Conservation (phyloP, 2,888 invertebrate genomes). For the Anorthoa munda region DNA sequence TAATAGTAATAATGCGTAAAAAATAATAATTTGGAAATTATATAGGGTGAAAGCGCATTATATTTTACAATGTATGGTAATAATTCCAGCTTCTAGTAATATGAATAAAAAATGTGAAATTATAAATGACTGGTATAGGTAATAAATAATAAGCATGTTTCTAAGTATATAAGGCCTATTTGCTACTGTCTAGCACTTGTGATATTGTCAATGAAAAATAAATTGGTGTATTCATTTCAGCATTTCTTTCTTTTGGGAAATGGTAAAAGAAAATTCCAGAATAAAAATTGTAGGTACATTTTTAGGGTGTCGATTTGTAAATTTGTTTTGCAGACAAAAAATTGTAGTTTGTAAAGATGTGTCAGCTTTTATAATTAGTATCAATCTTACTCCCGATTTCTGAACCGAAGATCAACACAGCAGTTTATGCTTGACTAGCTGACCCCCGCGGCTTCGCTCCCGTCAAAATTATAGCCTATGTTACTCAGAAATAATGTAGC, state of each 20-base stretch:
- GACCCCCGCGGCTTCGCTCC: no score
- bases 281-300: background rate
- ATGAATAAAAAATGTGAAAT: slow-evolving; percentile 16
- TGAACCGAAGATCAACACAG: background rate
- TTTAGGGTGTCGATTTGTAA: background rate
- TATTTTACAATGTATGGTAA: background rate
- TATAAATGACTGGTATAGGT: slow-evolving; percentile 42
- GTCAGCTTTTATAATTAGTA: background rate
- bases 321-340: background rate
- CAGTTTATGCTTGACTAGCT: background rate
- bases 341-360: background rate
- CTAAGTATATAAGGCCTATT: slow-evolving; percentile 47
- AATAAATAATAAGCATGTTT: slow-evolving; percentile 38
- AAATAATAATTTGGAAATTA: background rate
- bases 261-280: background rate
- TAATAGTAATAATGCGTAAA: background rate
- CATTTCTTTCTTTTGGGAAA: background rate
- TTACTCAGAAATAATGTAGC: no score
- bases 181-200: slow-evolving; percentile 46
- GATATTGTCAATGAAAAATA: slow-evolving; percentile 28
- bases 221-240: background rate
- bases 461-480: no score
- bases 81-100: slow-evolving; percentile 16
- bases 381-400: background rate
- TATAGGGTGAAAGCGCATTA: background rate